Base-by-base conservation (phyloP, 2,888 invertebrate genomes). In the Aphrophora alni region DNA sequence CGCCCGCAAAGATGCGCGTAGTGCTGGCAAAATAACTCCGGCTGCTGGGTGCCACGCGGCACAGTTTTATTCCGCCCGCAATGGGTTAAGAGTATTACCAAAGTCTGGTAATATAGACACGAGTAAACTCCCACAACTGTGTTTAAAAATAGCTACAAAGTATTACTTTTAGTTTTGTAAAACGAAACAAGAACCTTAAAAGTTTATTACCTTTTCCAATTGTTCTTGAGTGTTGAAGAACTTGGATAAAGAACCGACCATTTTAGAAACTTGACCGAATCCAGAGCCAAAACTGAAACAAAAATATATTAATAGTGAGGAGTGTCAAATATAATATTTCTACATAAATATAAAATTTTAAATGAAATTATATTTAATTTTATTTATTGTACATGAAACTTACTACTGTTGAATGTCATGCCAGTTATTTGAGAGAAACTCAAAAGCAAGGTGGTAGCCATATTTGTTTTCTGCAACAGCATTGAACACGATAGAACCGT, bases 371-470 rank as follows among this genome's bases (percentile, higher is more conserved):
- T 24, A 70, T 14, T 33, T 33, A 33, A 7, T 10, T 7, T 33
- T 7, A 33, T 10, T 14, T 44, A 44, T 14, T 14, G 12, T 44
- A 10, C 25, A 38, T 44, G n/a, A 38, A 75, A 86, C 89, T 89
- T 68, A 80, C 80, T 80, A 77, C 71, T 71, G 33, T 75, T 77
- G 77, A 8, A 80, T 72, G 33, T 77, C 74, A 69, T 90, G 88
- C 95, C 95, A 96, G 86, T 95, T 93, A 27, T 92, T 92, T 82
- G 94, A 91, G 26, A 97, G 89, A 86, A 92, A 95, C 86, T 93
- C 93, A 87, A 95, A 95, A 0, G 94, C 93, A 28, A 96, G 90
- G 17, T 94, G 92, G 85, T 95, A 93, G 0, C 96, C 96, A 77
- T 95, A 91, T 0, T 93, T 91, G 76, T 94, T 95, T 69, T 90